phyloP scores from a whole-genome alignment of 2,888 invertebrate genomes.

The Conus canariensis region DNA sequence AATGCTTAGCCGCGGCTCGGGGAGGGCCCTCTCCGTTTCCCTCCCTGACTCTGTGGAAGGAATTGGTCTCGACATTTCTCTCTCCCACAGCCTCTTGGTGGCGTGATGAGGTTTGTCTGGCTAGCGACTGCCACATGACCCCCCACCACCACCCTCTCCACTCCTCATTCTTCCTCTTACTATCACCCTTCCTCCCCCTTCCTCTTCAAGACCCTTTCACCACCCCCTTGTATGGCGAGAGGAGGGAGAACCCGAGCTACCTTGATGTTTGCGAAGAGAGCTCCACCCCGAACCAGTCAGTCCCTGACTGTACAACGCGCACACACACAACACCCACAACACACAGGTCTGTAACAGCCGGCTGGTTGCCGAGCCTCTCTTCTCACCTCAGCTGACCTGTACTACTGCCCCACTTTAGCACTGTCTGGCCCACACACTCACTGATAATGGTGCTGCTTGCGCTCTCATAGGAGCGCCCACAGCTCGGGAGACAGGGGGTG shows the following conservation, averaged over 20 bases:
- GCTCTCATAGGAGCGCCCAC: background rate
- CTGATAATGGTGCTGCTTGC: background rate
- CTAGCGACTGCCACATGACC: constrained; percentile 13
- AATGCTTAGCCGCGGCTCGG: constrained; percentile 13
- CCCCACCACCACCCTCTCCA: background rate
- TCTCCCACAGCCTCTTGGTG: constrained; percentile 16
- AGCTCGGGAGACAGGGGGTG: background rate
- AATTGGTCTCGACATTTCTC: constrained; percentile 36
- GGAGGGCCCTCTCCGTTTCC: background rate
- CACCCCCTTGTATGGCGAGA: constrained; percentile 13
- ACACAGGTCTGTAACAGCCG: background rate
- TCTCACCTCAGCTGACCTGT: constrained; percentile 45
- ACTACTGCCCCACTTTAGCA: constrained; percentile 45
- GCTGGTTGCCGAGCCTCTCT: constrained; percentile 1
- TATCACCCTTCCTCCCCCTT: background rate
- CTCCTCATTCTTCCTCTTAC: background rate
- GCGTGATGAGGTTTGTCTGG: constrained; percentile 38
- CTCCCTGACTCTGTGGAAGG: constrained; percentile 6
- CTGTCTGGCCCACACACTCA: background rate
- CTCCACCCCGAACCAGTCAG: constrained; percentile 33
- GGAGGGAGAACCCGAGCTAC: constrained; percentile 10
- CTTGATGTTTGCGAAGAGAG: constrained; percentile 22
- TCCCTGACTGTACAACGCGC: background rate
- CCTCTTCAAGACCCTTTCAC: background rate
- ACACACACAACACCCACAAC: constrained; percentile 15